Evolutionary conservation across 2,888 invertebrate genomes (phyloP), one percentile per base, ranked within the genome.

Genomic region (Dioctria linearis): DNA sequence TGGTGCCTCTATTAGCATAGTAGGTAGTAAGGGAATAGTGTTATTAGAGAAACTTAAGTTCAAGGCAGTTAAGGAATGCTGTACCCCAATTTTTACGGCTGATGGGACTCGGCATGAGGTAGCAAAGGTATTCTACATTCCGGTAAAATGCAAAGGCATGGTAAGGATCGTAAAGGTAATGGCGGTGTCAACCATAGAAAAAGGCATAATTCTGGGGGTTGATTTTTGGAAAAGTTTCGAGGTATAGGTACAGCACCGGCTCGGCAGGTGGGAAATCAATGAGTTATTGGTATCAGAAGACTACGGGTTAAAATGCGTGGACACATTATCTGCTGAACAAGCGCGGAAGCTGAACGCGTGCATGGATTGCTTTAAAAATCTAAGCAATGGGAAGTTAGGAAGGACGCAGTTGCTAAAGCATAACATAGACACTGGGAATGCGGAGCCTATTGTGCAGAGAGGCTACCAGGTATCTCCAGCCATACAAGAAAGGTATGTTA

Each of bases 361-460:
- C 2, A 46, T 9, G 9, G 49, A 46, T 46, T 9, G 49, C 9
- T 46, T 46, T 46, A 46, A 46, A 46, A 46, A 9, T 9, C 9
- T 46, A 46, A 46, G 57, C 5, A 76, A 71, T 9, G 65, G 69
- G n/a, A 69, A 80, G 13, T 54, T 82, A 57, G 82, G 75, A 2
- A 71, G 78, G 57, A 80, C 80, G 3, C 51, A 71, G 8, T 25
- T 78, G 8, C 51, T 73, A 37, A 66, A 66, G 39, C 75, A 82
- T 51, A 43, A 49, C 67, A 80, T 82, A 13, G 80, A 80, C 42
- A 78, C 80, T 1, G 79, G 82, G 3, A 11, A 39, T 8, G 78
- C 75, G 2, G 67, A 54, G 9, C 57, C 80, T 1, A 75, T 82
- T 46, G 73, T 75, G 13, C 75, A 80, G 43, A 57, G n/a, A 4